Conservation (phyloP, 2,113 vertebrate species). For the Malurus alboscapulatus region DNA sequence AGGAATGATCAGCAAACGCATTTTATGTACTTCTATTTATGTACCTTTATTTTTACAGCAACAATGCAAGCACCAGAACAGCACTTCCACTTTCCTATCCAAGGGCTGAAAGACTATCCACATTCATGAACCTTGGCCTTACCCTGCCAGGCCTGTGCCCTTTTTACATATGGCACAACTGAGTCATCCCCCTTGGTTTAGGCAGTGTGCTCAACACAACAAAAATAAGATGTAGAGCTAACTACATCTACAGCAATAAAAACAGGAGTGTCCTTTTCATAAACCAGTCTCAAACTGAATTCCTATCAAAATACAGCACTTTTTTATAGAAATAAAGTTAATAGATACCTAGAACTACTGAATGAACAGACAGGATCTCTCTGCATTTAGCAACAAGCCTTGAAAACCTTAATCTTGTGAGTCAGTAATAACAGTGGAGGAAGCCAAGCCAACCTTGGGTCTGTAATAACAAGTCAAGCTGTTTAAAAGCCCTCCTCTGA, state of each 20-base stretch:
- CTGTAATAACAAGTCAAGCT: conserved; percentile 24
- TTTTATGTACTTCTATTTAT: conserved; percentile 4
- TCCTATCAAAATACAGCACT: not conserved
- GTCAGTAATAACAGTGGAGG: conserved; percentile 45
- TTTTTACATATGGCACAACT: conserved; percentile 20
- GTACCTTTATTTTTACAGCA: conserved; percentile 34
- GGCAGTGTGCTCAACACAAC: not conserved
- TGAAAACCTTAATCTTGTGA: conserved; percentile 49
- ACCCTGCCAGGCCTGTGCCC: not conserved
- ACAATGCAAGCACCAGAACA: conserved; percentile 19
- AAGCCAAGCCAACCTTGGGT: not conserved
- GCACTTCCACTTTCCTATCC: conserved; percentile 10
- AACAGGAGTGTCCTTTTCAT: not conserved
- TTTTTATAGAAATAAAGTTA: conserved; percentile 9
- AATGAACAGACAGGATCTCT: not conserved
- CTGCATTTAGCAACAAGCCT: conserved; percentile 14
- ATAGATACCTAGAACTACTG: not conserved
- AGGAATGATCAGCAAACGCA: conserved; percentile 28
- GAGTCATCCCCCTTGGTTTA: conserved; percentile 37
- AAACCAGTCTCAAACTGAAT: not conserved
- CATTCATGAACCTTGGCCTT: not conserved
- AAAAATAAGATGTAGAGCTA: not conserved
- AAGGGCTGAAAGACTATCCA: conserved; percentile 4
- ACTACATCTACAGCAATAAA: not conserved
- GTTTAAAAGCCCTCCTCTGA: not conserved